Evolutionary conservation across 2,888 invertebrate genomes (phyloP), one percentile per base, ranked within the genome.

Genomic region (Cordilura impudica): DNA sequence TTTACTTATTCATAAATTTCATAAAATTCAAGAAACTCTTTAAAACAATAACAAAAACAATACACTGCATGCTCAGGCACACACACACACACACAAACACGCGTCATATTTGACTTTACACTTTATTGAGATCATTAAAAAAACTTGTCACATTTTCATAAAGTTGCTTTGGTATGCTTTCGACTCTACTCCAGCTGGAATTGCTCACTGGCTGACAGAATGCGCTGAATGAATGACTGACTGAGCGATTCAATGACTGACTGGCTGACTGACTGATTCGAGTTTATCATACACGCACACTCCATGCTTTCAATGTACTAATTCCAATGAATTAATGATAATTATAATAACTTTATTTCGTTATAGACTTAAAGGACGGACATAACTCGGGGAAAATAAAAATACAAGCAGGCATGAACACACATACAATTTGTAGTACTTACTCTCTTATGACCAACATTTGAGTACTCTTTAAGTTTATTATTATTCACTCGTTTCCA

Each of bases 291-390:
- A 73, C 78, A 78, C 73, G 78, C 69, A 73, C 73, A 63, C 78
- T 69, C 56, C 73, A 73, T 73, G 47, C 78, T 70, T 78, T 79
- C 74, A 66, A 79, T 74, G 71, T 66, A 79, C 66, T 79, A 79
- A 79, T 79, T 79, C 78, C 74, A 79, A 74, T 71, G 78, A 79
- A 79, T 79, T 79, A 79, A 79, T 79, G 78, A 67, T 79, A 79
- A 79, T 79, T 79, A 74, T 71, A 79, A 79, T 79, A 79, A 79
- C 78, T 79, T 79, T 74, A 79, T 79, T 79, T 71, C 49, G 78
- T 66, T 79, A 70, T 70, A 69, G 78, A 58, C 78, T 73, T 63
- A 69, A 78, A 69, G 60, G 70, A 74, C 60, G 47, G 51, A 70
- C 60, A 21, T 49, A 65, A 51, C 35, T 31, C n/a, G n/a, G 31